phyloP scores from a whole-genome alignment of 2,113 vertebrate species.

The Zosterops borbonicus region DNA sequence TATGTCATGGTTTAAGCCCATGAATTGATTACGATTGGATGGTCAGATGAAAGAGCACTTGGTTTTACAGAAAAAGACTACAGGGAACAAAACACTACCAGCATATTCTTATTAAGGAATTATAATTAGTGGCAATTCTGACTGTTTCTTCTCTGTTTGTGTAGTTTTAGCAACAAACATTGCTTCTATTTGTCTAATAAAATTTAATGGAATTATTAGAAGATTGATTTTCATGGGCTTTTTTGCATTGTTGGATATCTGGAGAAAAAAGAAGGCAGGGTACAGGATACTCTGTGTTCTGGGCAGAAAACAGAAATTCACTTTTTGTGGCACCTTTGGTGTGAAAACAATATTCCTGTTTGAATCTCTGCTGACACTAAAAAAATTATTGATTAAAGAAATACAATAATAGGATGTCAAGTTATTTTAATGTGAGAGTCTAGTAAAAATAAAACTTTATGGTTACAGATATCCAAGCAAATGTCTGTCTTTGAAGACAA shows the following conservation, averaged over 20 bases:
- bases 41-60: neutral
- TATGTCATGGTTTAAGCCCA: neutral
- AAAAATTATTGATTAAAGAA: neutral
- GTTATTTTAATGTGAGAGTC: neutral
- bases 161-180: neutral
- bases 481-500: neutral
- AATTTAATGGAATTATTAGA: neutral
- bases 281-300: neutral
- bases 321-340: neutral
- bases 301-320: neutral
- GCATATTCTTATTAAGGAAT: neutral
- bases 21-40: neutral
- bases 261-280: neutral
- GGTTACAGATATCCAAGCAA: neutral
- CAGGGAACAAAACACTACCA: neutral
- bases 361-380: neutral
- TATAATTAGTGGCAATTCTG: neutral
- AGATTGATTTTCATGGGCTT: fast-evolving
- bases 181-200: neutral
- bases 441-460: slow-evolving; percentile 15
- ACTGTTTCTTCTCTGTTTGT: neutral
- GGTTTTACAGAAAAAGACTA: neutral
- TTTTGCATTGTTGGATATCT: neutral
- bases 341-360: neutral
- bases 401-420: neutral